Evolutionary conservation across 2,113 vertebrate genomes (phyloP).

Genomic region (Misgurnus mizolepis): DNA sequence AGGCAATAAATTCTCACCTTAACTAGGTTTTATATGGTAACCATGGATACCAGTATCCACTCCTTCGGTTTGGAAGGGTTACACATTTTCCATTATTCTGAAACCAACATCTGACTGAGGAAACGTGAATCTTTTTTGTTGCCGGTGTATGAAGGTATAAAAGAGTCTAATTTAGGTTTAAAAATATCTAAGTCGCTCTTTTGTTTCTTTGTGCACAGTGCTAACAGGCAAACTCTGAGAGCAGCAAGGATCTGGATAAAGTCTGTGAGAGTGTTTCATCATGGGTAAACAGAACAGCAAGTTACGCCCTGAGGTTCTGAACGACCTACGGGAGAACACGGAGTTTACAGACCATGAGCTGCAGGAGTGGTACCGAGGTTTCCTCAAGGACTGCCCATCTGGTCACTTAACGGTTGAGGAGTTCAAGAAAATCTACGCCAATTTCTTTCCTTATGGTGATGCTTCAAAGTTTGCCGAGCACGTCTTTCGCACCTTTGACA

Average conservation of each 20-base stretch:
- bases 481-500: constrained; percentile 79
- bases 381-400: constrained; percentile 78
- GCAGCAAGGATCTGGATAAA: constrained; percentile 6
- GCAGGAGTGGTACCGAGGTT: constrained; percentile 80
- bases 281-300: constrained; percentile 83
- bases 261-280: constrained; percentile 15
- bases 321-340: constrained; percentile 76
- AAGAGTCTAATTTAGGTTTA: not conserved
- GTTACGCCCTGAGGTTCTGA: constrained; percentile 77
- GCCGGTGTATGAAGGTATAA: not conserved
- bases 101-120: constrained; percentile 19
- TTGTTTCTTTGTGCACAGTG: constrained; percentile 10
- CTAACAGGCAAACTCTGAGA: constrained; percentile 11
- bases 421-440: constrained; percentile 82
- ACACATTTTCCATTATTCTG: constrained; percentile 44
- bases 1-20: constrained; percentile 61
- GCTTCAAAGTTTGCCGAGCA: constrained; percentile 79
- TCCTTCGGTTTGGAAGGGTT: constrained; percentile 28
- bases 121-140: constrained; percentile 13
- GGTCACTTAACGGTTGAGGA: constrained; percentile 78
- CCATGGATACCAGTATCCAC: constrained; percentile 56
- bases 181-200: not conserved
- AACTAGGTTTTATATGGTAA: constrained; percentile 59
- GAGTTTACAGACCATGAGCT: constrained; percentile 78
- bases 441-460: constrained; percentile 80